A percentile compares a stretch with the other conserved stretches of the same genome.
phyloP scores from a whole-genome alignment of 2,888 invertebrate genomes.

The Apotomis betuletana region DNA sequence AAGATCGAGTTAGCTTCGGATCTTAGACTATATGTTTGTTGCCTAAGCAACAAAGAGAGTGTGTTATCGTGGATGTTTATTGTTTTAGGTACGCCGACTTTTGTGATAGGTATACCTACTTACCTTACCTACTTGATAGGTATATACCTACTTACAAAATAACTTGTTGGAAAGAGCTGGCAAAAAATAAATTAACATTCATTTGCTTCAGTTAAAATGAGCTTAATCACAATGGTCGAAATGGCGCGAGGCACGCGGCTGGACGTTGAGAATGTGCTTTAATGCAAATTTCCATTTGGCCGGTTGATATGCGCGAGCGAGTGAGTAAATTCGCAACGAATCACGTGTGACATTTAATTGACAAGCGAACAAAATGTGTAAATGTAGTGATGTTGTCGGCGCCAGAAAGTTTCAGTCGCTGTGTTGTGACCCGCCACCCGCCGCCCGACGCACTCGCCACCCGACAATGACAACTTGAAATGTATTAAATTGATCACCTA shows the following conservation, averaged over 20 bases:
- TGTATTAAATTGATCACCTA: slow-evolving; percentile 65
- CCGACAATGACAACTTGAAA: slow-evolving; percentile 57
- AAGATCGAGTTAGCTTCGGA: too few relatives aligned
- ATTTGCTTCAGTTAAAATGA: slow-evolving; percentile 44
- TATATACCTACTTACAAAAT: too few relatives aligned
- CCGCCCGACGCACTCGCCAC: slow-evolving; percentile 45
- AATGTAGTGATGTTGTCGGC: slow-evolving; percentile 63
- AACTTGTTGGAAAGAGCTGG: too few relatives aligned
- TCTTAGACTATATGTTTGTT: too few relatives aligned
- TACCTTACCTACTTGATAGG: too few relatives aligned
- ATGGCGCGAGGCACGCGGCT: slow-evolving; percentile 47
- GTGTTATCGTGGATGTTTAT: too few relatives aligned
- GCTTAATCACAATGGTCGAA: slow-evolving; percentile 38
- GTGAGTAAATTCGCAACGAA: slow-evolving; percentile 75
- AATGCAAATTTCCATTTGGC: slow-evolving; percentile 78
- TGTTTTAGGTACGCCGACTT: too few relatives aligned
- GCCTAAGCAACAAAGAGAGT: too few relatives aligned
- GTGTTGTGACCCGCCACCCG: slow-evolving; percentile 54
- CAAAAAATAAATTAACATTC: too few relatives aligned
- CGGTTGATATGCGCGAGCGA: slow-evolving; percentile 71
- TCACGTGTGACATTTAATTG: slow-evolving; percentile 78
- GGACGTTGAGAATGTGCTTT: slow-evolving; percentile 62
- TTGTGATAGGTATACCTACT: too few relatives aligned
- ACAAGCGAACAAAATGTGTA: slow-evolving; percentile 77
- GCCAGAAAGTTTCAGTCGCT: slow-evolving; percentile 56